Conservation (phyloP, 2,797 vertebrate genomes). For the Synanceia verrucosa region DNA sequence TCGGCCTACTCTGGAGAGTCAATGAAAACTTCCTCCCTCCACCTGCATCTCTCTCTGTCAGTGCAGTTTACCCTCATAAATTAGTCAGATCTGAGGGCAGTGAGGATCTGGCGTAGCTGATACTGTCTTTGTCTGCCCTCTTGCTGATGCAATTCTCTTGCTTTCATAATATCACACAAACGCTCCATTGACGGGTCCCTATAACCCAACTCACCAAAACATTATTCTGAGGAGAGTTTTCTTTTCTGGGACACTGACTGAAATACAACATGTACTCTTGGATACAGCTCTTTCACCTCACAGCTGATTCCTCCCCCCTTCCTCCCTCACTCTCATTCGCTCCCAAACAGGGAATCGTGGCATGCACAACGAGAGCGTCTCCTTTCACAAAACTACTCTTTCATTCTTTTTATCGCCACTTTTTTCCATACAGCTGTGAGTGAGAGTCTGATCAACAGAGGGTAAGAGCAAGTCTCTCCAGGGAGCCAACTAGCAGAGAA, state of each 20-base stretch:
- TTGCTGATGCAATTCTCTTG: conserved; percentile 88
- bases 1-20: conserved; percentile 90
- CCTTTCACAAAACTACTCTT: conserved; percentile 84
- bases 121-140: conserved; percentile 88
- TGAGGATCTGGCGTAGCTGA: conserved; percentile 89
- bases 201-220: conserved; percentile 37
- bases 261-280: conserved; percentile 64
- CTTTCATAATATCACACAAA: conserved; percentile 83
- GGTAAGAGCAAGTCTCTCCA: conserved; percentile 85
- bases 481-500: conserved; percentile 94
- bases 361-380: conserved; percentile 85
- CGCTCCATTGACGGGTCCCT: background rate
- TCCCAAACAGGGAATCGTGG: conserved; percentile 60
- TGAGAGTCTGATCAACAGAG: conserved; percentile 76
- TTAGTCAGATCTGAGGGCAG: conserved; percentile 89
- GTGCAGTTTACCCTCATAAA: conserved; percentile 96
- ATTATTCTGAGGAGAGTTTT: conserved; percentile 14
- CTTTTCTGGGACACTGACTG: conserved; percentile 77
- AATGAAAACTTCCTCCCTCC: conserved; percentile 98
- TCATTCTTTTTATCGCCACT: conserved; percentile 66
- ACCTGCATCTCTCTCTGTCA: conserved; percentile 91
- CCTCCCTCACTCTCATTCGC: conserved; percentile 35
- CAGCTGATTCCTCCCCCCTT: conserved; percentile 32
- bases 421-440: conserved; percentile 87
- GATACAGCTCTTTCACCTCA: conserved; percentile 28